Evolutionary conservation across 2,888 invertebrate species (phyloP), one percentile per base, ranked within the genome.

Genomic region (Cryptophagus acutangulus): DNA sequence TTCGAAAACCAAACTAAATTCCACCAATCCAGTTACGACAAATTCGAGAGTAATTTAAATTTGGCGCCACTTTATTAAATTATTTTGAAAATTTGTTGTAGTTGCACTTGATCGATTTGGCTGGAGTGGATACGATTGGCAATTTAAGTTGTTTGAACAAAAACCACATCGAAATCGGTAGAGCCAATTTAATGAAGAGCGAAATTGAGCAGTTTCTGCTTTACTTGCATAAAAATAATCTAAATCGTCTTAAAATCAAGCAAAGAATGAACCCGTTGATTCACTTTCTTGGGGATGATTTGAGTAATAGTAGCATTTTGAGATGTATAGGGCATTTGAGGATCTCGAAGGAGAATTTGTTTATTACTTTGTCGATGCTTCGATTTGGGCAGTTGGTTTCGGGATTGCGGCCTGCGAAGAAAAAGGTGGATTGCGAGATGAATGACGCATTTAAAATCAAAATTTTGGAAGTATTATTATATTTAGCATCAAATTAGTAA

Each of bases 101-200:
- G 71, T 49, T 73, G 31, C 71, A 72, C 46, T 45, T 72, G 15
- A 63, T 72, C 12, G 73, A 73, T 54, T 57, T 71, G 55, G 71
- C 69, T 18, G 73, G 72, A 9, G 61, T 55, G 5, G 71, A 70
- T 29, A 64, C 57, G 17, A 46, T 55, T 2, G 66, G 67, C 16
- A 66, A 65, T 38, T 18, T 46, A 2, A 52, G 54, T 17, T 61
- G 59, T 20, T 36, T 51, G 8, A 57, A 55, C 40, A 72, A 71
- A 50, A 52, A 57, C 9, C 48, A 58, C 2, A 44, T 40, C 2
- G 65, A 71, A 41, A 51, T 72, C 9, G 67, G 66, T 2, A 46
- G 46, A 9, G 71, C 67, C 8, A 72, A 73, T 55, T 58, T 67
- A 17, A 61, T 61, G 16, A 72, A 70, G 51, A 54, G 61, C 1